These are phyloP conservation scores for Pangasianodon gigas DNA, from an alignment of 2,113 vertebrate genomes.

Conservation along the genomic window DNA sequence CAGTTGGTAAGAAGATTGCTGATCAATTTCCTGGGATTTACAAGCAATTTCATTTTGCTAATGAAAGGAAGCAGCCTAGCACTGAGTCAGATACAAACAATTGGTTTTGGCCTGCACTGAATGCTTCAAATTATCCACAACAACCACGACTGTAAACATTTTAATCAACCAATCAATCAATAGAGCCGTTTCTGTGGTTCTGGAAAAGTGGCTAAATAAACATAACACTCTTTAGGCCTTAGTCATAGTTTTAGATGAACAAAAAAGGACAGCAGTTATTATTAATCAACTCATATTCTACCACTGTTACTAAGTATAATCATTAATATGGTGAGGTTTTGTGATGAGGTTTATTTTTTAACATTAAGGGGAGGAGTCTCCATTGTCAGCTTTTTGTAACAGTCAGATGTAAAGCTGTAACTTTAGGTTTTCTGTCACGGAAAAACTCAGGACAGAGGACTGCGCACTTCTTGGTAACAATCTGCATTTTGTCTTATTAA, in stretches of 20 bases:
- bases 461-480: neutral
- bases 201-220: neutral
- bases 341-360: neutral
- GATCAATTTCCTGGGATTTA: neutral
- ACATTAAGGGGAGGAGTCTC: neutral
- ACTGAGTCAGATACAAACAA: neutral
- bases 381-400: neutral
- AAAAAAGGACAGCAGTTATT: conserved; percentile 7
- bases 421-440: neutral
- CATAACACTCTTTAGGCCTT: neutral
- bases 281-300: neutral
- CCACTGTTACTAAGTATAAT: neutral
- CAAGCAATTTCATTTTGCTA: neutral
- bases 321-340: neutral
- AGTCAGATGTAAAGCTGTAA: neutral
- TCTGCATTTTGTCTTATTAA: neutral
- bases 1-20: neutral
- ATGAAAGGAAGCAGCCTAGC: neutral
- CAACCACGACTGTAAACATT: neutral
- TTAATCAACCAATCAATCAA: neutral
- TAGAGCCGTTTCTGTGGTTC: neutral
- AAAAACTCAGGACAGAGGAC: neutral
- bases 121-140: neutral
- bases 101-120: neutral
- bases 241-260: neutral